Conservation (phyloP, 2,797 vertebrate species). For the Stomatorhinus walkeri region DNA sequence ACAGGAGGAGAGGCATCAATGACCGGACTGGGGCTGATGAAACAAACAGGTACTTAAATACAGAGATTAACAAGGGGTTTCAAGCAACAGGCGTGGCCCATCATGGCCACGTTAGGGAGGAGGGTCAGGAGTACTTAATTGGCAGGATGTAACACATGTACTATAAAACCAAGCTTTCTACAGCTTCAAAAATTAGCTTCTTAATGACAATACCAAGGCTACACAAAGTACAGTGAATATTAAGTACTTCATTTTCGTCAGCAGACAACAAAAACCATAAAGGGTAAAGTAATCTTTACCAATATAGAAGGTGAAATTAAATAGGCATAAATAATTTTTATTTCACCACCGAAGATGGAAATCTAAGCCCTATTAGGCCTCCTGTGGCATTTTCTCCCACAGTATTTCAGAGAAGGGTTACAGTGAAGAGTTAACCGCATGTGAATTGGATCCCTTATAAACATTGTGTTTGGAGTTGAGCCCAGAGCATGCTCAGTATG, state of each 20-base stretch:
- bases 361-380: neutral
- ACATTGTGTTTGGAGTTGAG: conserved; percentile 59
- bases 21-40: neutral
- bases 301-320: neutral
- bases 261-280: neutral
- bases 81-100: neutral
- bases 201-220: neutral
- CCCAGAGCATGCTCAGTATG: conserved; percentile 46
- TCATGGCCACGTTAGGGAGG: neutral
- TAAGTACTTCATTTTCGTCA: neutral
- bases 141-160: neutral
- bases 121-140: neutral
- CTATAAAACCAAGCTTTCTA: neutral
- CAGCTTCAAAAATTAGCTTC: neutral
- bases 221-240: neutral
- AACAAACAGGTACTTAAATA: neutral
- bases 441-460: conserved; percentile 58
- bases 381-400: neutral
- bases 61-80: neutral
- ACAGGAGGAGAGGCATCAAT: neutral
- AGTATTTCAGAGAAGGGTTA: neutral
- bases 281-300: neutral
- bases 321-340: neutral
- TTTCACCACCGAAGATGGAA: neutral
- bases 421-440: conserved; percentile 28